These are phyloP conservation scores for Hypotaenidia philippensis DNA, from an alignment of 2,797 vertebrate genomes.

Conservation along the genomic window DNA sequence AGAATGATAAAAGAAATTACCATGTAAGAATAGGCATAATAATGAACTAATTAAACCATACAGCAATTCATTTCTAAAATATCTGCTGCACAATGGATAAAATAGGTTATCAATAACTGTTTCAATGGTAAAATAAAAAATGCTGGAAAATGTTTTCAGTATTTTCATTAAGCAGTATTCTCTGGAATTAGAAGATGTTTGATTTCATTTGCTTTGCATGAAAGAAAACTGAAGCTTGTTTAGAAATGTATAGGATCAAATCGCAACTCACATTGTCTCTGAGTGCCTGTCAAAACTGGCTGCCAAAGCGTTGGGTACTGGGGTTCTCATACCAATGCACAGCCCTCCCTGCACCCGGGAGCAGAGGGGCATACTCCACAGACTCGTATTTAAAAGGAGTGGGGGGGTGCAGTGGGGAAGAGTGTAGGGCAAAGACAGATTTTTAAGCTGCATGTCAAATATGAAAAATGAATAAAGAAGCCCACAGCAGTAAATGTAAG, in stretches of 20 bases:
- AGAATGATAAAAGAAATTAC: slow-evolving; percentile 76
- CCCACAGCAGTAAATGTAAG: background rate
- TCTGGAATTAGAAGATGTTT: slow-evolving; percentile 17
- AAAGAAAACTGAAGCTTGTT: slow-evolving; percentile 12
- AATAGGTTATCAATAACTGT: slow-evolving; percentile 71
- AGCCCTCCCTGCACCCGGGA: background rate
- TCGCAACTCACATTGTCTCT: background rate
- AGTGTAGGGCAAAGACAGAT: background rate
- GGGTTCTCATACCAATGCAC: background rate
- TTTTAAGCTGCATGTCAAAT: background rate
- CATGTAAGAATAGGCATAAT: slow-evolving; percentile 73
- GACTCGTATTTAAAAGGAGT: background rate
- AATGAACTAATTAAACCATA: slow-evolving; percentile 75
- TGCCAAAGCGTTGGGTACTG: background rate
- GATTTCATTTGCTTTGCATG: slow-evolving; percentile 11
- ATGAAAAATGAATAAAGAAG: background rate
- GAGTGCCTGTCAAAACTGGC: background rate
- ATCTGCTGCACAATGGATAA: slow-evolving; percentile 73
- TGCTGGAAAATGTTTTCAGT: slow-evolving; percentile 35
- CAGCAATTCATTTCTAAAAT: slow-evolving; percentile 75
- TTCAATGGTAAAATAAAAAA: slow-evolving; percentile 62
- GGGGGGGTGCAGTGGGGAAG: background rate
- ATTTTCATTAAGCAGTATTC: slow-evolving; percentile 48
- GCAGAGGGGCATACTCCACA: background rate
- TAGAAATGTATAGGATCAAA: background rate